A percentile compares a stretch with the other conserved stretches of the same genome.
Conservation (phyloP, 1,140 invertebrate species). For the Neodiprion fabricii region DNA sequence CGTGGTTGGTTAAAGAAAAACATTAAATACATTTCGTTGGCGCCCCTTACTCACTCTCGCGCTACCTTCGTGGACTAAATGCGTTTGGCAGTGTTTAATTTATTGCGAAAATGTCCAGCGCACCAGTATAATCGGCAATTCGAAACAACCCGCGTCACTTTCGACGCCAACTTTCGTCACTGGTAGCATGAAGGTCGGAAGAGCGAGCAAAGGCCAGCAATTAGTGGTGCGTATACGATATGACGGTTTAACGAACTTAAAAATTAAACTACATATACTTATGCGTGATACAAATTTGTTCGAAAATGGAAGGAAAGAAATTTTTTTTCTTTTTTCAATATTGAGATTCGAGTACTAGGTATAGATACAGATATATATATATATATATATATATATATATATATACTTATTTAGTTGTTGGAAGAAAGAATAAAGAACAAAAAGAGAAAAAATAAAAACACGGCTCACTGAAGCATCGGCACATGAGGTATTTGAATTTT, state of each 20-base stretch:
- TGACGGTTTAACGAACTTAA: no score
- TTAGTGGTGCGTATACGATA: no score
- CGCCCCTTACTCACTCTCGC: background rate
- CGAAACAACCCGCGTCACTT: no score
- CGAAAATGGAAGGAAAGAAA: no score
- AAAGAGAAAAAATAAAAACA: background rate
- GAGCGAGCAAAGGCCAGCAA: no score
- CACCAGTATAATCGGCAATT: no score
- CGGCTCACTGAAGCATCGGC: background rate
- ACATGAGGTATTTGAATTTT: background rate
- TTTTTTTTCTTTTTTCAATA: no score
- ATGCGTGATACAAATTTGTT: background rate
- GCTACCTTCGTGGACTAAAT: background rate
- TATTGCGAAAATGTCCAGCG: background rate
- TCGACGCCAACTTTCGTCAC: no score
- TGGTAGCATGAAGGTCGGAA: background rate
- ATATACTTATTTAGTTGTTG: background rate
- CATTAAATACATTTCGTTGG: background rate
- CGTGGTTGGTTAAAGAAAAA: background rate
- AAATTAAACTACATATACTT: no score
- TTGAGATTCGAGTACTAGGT: no score
- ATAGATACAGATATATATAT: no score
- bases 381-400: no score
- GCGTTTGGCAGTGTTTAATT: slow-evolving; percentile 16
- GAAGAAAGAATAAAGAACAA: background rate